Base-by-base conservation (phyloP, 2,797 vertebrate species). In the Crax fasciolata region DNA sequence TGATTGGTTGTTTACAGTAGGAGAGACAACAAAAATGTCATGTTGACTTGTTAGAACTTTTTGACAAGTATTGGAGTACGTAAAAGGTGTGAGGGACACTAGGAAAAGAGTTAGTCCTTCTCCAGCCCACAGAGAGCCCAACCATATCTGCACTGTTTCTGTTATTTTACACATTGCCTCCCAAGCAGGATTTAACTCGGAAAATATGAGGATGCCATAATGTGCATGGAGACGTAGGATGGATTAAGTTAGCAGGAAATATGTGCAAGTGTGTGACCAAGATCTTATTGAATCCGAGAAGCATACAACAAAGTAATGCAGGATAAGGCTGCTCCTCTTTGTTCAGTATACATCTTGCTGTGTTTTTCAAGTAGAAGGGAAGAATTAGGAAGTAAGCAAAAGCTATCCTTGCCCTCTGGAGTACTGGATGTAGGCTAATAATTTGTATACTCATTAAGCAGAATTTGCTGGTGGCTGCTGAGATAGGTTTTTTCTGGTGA, bases 381-480 rank as follows among this genome's bases (percentile, higher is more conserved):
- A 89, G 57, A 87, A 94, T 68, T 87, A 75, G 62, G 79, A 75
- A 90, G 24, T 32, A 67, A 86, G 51, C 19, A 85, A 84, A 81
- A 92, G 28, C 8, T 81, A 44, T 67, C n/a, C 25, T 84, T 76
- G 41, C 28, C 54, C 39, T 86, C 41, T 79, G 63, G 84, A 92
- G 84, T 61, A 67, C 35, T 67, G 74, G 90, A 57, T 0, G 0
- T 44, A 46, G 83, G 48, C 63, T 93, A 76, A 92, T 85, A 63
- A 63, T 79, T 95, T 70, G 32, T 58, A 30, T 75, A 21, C 15
- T 62, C 39, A 2, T 79, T 28, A 63, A 86, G n/a, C 7, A 91
- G 84, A 78, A 81, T 86, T 86, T 89, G 19, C 73, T 93, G 63
- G 48, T 84, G 66, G 76, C 70, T 94, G 70, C 91, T 93, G 85